Evolutionary conservation across 2,113 vertebrate genomes (phyloP).

Genomic region (Coturnix japonica): DNA sequence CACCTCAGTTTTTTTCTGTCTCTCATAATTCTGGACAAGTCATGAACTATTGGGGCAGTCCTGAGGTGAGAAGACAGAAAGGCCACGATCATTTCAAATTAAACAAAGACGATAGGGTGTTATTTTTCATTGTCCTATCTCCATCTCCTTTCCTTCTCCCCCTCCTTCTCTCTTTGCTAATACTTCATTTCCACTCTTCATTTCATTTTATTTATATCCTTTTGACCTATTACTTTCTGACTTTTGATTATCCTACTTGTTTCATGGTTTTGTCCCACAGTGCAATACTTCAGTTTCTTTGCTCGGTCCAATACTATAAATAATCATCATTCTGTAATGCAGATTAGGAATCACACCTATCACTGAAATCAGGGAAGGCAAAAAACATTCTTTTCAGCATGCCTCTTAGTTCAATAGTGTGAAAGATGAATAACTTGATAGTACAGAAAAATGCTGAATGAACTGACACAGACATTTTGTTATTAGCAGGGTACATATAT

Average conservation of each 20-base stretch:
- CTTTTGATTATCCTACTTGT: not conserved
- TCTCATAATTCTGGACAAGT: not conserved
- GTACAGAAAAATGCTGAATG: not conserved
- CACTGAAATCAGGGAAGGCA: not conserved
- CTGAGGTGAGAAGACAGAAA: not conserved
- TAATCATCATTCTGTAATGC: not conserved
- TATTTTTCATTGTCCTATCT: not conserved
- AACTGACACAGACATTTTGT: not conserved
- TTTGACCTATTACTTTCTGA: not conserved
- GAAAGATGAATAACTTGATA: not conserved
- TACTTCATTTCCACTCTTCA: not conserved
- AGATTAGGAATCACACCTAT: not conserved
- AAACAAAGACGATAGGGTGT: not conserved
- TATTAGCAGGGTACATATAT: not conserved
- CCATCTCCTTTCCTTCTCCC: not conserved
- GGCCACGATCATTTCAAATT: not conserved
- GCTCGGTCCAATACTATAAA: not conserved
- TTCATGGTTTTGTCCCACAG: not conserved
- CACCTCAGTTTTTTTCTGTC: not conserved
- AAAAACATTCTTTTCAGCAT: not conserved
- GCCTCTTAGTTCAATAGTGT: not conserved
- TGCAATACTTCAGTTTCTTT: not conserved
- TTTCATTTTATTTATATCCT: not conserved
- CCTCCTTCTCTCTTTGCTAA: not conserved
- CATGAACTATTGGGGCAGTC: not conserved